These are phyloP conservation scores for Myopa testacea DNA, from an alignment of 2,888 invertebrate genomes.

Conservation along the genomic window DNA sequence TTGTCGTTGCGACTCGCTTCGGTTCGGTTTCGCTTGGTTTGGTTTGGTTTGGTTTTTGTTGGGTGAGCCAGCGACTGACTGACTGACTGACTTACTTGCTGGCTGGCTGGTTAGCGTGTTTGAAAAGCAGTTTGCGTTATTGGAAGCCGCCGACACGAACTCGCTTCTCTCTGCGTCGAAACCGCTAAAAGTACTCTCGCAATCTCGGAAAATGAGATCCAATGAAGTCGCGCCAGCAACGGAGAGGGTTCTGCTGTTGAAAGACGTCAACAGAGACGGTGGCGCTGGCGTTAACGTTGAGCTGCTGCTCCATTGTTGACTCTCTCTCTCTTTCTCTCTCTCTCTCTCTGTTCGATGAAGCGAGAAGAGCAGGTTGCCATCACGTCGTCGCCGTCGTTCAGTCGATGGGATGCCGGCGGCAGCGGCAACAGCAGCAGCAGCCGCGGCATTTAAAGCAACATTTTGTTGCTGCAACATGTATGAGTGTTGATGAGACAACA, in stretches of 20 bases:
- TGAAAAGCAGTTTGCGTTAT: not conserved
- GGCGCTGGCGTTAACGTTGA: not conserved
- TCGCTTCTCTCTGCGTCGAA: too few relatives aligned
- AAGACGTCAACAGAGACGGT: not conserved
- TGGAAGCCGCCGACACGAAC: too few relatives aligned
- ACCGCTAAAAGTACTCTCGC: too few relatives aligned
- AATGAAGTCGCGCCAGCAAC: not conserved
- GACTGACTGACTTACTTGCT: not conserved
- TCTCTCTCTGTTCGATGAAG: too few relatives aligned
- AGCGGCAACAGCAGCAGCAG: too few relatives aligned
- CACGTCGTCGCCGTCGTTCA: not conserved
- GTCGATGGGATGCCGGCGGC: not conserved
- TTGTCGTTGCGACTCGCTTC: not conserved
- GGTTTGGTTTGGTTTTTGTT: not conserved
- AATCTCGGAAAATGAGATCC: slow-evolving; percentile 26
- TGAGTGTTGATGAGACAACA: too few relatives aligned
- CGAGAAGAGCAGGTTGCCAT: too few relatives aligned
- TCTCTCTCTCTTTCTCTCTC: too few relatives aligned
- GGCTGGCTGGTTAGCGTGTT: not conserved
- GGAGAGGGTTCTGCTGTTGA: not conserved
- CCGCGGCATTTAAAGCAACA: not conserved
- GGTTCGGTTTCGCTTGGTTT: not conserved
- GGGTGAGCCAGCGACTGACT: not conserved
- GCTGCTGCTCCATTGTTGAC: too few relatives aligned
- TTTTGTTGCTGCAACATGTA: slow-evolving; percentile 5